A percentile compares a stretch with the other conserved stretches of the same genome.
Conservation (phyloP, 2,113 vertebrate species). For the Lamprotornis superbus region DNA sequence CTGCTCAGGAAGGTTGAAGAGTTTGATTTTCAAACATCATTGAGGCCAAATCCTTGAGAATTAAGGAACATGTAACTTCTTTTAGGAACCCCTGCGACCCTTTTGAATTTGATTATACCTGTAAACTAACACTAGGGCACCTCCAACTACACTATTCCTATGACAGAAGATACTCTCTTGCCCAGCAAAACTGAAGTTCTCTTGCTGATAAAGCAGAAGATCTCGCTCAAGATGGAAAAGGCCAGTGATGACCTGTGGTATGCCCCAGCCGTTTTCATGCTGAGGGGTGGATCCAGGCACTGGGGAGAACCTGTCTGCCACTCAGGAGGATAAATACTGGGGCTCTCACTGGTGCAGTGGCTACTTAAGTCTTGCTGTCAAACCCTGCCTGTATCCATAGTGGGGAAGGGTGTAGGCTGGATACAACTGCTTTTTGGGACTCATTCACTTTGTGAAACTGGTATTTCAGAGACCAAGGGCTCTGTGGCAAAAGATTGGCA, state of each 20-base stretch:
- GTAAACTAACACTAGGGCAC: neutral
- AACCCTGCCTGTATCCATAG: neutral
- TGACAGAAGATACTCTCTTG: neutral
- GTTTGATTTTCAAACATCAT: neutral
- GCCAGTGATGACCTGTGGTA: neutral
- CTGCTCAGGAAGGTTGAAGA: neutral
- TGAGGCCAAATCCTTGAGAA: neutral
- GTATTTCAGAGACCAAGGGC: neutral
- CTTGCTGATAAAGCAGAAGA: neutral
- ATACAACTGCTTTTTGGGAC: neutral
- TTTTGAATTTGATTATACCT: neutral
- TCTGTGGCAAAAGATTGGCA: rapidly evolving
- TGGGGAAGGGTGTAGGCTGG: neutral
- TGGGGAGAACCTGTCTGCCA: rapidly evolving
- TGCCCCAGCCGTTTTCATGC: neutral
- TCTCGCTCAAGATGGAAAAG: neutral
- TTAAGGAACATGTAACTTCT: neutral
- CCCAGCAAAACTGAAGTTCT: neutral
- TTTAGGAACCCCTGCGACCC: neutral
- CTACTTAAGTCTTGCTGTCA: neutral
- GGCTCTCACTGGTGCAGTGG: neutral
- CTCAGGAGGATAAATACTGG: neutral
- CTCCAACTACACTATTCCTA: neutral
- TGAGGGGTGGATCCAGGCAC: neutral
- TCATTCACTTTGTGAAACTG: neutral